Evolutionary conservation across 2,113 vertebrate genomes (phyloP).

Genomic region (Esox niger): DNA sequence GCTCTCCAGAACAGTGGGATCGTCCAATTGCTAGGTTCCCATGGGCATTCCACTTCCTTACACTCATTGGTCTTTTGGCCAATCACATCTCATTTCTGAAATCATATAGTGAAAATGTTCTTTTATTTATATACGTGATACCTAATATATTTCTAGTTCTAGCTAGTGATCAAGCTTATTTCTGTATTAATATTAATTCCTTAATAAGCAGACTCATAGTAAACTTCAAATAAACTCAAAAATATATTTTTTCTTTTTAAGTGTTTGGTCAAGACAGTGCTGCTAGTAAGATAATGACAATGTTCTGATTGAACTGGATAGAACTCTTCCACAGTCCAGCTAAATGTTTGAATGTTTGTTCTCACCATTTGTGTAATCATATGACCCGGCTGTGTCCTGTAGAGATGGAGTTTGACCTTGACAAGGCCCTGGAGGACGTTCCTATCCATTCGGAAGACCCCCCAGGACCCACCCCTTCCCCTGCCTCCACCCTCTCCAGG

Average conservation of each 20-base stretch:
- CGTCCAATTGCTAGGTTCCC: too few relatives aligned
- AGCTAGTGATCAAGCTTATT: too few relatives aligned
- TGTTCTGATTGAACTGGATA: background rate
- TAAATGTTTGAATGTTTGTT: background rate
- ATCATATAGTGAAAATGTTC: too few relatives aligned
- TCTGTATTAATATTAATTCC: too few relatives aligned
- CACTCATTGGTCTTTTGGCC: too few relatives aligned
- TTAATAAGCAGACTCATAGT: too few relatives aligned
- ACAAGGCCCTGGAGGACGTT: constrained; percentile 92
- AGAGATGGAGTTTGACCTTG: constrained; percentile 99
- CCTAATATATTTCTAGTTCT: too few relatives aligned
- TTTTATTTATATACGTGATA: too few relatives aligned
- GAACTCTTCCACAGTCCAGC: background rate
- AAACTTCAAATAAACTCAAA: too few relatives aligned
- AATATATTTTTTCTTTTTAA: background rate
- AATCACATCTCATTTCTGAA: too few relatives aligned
- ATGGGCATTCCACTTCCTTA: too few relatives aligned
- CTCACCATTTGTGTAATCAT: background rate
- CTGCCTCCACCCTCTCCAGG: constrained; percentile 44
- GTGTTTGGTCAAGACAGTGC: background rate
- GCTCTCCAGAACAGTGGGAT: background rate
- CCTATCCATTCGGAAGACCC: constrained; percentile 86
- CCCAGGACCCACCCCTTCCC: constrained; percentile 65
- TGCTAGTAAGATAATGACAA: background rate
- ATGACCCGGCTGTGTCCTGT: constrained; percentile 8